Evolutionary conservation across 2,888 invertebrate genomes (phyloP).

Genomic region (Andrena camellia): DNA sequence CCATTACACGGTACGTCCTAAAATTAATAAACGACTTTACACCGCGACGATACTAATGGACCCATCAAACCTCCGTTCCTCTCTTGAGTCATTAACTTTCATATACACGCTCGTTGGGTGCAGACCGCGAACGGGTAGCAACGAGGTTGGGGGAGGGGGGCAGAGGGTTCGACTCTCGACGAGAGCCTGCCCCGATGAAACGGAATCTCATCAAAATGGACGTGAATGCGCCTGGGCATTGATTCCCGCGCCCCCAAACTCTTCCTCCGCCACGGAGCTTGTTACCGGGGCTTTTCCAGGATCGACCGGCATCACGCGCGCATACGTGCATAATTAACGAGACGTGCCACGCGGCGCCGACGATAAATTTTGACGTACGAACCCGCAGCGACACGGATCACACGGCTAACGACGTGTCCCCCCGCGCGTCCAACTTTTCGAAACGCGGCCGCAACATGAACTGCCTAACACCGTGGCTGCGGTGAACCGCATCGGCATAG

Average conservation of each 20-base stretch:
- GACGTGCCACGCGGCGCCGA: conserved; percentile 64
- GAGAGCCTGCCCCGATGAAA: conserved; percentile 53
- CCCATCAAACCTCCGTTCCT: conserved; percentile 44
- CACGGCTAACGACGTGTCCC: conserved; percentile 64
- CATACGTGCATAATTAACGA: conserved; percentile 79
- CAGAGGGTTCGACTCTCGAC: conserved; percentile 26
- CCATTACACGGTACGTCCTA: not conserved
- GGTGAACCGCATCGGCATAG: conserved; percentile 71
- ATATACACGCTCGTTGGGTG: conserved; percentile 10
- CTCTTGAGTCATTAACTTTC: conserved; percentile 59
- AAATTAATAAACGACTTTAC: conserved; percentile 42
- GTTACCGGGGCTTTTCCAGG: conserved; percentile 65
- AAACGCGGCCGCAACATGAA: conserved; percentile 70
- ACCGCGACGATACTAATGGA: conserved; percentile 40
- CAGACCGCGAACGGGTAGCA: not conserved
- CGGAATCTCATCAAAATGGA: conserved; percentile 67
- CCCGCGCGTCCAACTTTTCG: conserved; percentile 63
- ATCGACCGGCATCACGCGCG: conserved; percentile 64
- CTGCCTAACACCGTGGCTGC: conserved; percentile 67
- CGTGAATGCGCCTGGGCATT: conserved; percentile 62
- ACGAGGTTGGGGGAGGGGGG: not conserved
- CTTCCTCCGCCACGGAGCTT: conserved; percentile 40
- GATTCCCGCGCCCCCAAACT: conserved; percentile 63
- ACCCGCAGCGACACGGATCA: conserved; percentile 73
- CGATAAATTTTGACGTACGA: conserved; percentile 77